Percentiles rank a stretch among this genome's conserved stretches.
Conservation (phyloP, 2,888 invertebrate genomes). For the Eilema caniola region DNA sequence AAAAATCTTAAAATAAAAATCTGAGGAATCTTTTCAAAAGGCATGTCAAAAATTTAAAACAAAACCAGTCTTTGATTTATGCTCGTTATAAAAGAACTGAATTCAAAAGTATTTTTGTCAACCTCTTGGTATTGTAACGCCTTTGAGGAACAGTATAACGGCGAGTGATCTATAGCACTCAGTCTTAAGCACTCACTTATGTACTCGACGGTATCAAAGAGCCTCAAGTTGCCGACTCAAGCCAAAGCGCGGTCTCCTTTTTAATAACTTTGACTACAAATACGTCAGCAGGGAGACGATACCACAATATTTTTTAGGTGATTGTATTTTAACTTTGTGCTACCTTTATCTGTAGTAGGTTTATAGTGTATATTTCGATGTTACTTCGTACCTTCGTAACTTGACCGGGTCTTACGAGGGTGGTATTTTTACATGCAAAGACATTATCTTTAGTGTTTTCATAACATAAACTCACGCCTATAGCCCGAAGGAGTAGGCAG, state of each 20-base stretch:
- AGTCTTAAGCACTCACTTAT: constrained; percentile 72
- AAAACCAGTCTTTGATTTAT: constrained; percentile 43
- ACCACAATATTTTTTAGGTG: constrained; percentile 33
- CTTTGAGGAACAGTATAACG: constrained; percentile 65
- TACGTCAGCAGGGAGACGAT: constrained; percentile 39
- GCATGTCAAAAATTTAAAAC: not conserved
- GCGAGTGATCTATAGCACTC: constrained; percentile 66
- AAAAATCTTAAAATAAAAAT: not conserved
- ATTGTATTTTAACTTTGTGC: constrained; percentile 15
- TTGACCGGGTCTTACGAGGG: not conserved
- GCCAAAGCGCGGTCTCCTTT: constrained; percentile 52
- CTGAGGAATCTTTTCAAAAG: not conserved
- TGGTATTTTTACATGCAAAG: not conserved
- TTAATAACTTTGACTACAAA: constrained; percentile 49
- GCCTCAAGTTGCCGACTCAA: constrained; percentile 55
- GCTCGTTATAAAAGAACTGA: constrained; percentile 48
- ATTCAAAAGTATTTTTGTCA: constrained; percentile 54
- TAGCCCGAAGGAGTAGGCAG: no score
- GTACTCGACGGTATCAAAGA: constrained; percentile 76
- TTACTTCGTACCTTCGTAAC: not conserved
- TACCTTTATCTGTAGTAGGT: constrained; percentile 19
- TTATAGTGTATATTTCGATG: constrained; percentile 14
- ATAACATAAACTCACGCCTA: no score
- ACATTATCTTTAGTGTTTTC: not conserved
- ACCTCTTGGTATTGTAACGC: constrained; percentile 43